phyloP scores from a whole-genome alignment of 1,140 invertebrate genomes.

The Papilio dardanus region DNA sequence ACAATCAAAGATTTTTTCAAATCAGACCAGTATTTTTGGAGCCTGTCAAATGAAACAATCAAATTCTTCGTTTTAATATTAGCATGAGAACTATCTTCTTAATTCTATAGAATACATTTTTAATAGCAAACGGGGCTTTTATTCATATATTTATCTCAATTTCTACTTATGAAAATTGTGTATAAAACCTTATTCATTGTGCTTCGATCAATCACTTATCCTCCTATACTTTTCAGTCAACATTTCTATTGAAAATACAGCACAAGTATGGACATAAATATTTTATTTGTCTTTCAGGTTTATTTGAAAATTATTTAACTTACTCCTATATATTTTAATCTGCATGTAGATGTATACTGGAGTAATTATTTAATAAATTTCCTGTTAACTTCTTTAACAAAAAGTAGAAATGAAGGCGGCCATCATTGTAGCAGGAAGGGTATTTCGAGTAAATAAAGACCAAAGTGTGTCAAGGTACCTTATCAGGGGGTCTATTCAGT shows the following conservation, averaged over 20 bases:
- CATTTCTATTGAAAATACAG: not conserved
- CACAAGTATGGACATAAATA: not conserved
- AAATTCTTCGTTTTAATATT: no score
- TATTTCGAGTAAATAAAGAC: constrained; percentile 16
- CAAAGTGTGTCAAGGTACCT: constrained; percentile 23
- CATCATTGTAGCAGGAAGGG: not conserved
- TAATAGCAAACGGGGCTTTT: not conserved
- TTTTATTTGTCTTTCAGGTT: not conserved
- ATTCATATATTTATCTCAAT: not conserved
- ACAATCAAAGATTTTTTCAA: no score
- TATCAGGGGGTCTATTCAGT: constrained; percentile 22
- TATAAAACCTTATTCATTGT: not conserved
- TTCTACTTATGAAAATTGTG: not conserved
- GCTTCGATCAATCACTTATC: not conserved
- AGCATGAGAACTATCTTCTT: no score
- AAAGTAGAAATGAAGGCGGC: not conserved
- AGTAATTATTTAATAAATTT: not conserved
- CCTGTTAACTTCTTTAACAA: not conserved
- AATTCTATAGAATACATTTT: not conserved
- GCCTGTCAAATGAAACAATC: no score
- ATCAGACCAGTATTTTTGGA: no score
- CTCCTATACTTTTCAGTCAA: not conserved
- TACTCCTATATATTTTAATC: not conserved
- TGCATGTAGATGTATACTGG: no score
- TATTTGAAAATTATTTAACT: no score